Evolutionary conservation across 2,113 vertebrate genomes (phyloP).

Genomic region (Ia io): DNA sequence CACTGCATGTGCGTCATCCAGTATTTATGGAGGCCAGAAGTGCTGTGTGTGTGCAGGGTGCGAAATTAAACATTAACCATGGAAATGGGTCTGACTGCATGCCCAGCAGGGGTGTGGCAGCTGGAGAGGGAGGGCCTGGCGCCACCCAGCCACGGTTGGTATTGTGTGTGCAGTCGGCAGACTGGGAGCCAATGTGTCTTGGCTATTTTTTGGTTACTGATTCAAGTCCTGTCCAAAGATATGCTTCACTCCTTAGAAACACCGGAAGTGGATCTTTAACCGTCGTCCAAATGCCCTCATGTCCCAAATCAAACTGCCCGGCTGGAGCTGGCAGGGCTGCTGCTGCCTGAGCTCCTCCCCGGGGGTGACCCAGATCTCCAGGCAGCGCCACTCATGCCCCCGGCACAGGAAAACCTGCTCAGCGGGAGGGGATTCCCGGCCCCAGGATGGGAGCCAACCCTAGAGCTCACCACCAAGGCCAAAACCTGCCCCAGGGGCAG

Average conservation of each 20-base stretch:
- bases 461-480: not conserved
- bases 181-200: not conserved
- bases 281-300: not conserved
- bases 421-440: not conserved
- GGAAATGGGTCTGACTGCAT: not conserved
- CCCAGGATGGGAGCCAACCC: not conserved
- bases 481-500: not conserved
- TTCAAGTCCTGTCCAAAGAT: not conserved
- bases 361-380: not conserved
- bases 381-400: fast-evolving
- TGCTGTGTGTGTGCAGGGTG: not conserved
- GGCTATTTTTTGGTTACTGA: not conserved
- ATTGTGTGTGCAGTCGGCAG: fast-evolving
- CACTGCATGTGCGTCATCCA: fast-evolving
- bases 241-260: not conserved
- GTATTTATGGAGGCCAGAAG: not conserved
- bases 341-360: not conserved
- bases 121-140: not conserved
- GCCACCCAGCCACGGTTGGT: not conserved
- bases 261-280: not conserved
- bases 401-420: not conserved
- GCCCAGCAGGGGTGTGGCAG: not conserved
- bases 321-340: not conserved
- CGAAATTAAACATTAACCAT: slow-evolving; percentile 49
- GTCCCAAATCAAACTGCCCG: not conserved